phyloP scores from a whole-genome alignment of 2,797 vertebrate genomes.

The Cetoscarus ocellatus region DNA sequence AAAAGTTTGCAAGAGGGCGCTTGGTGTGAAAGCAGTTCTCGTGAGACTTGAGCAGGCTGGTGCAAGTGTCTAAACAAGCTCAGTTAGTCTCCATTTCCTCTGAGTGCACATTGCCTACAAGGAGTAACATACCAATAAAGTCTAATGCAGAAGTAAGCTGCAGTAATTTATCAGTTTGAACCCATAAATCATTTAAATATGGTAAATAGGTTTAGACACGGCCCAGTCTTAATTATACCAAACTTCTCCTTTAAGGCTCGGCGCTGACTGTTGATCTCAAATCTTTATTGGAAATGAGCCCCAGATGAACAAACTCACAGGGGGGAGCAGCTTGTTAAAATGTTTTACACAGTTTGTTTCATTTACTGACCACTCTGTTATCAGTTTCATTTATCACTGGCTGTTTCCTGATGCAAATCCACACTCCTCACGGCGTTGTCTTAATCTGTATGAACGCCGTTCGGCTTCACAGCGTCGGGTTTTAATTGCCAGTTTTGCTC shows the following conservation, averaged over 20 bases:
- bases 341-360: background rate
- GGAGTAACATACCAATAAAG: too few species aligned
- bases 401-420: slow-evolving; percentile 11
- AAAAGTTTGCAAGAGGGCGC: too few species aligned
- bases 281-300: slow-evolving; percentile 40
- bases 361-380: slow-evolving; percentile 23
- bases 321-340: slow-evolving; percentile 23
- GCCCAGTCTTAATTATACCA: background rate
- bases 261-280: slow-evolving; percentile 3
- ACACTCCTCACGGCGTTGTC: slow-evolving; percentile 32
- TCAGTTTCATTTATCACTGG: slow-evolving; percentile 39
- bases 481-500: slow-evolving; percentile 52
- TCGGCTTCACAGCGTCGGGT: slow-evolving; percentile 24
- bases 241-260: background rate
- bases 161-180: too few species aligned
- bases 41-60: too few species aligned
- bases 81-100: too few species aligned
- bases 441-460: slow-evolving; percentile 36
- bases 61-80: too few species aligned
- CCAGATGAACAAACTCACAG: slow-evolving; percentile 19
- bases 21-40: too few species aligned
- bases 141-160: too few species aligned
- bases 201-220: background rate
- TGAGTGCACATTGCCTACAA: too few species aligned
- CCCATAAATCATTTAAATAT: too few species aligned